These are phyloP conservation scores for Dryadula phaetusa DNA, from an alignment of 2,888 invertebrate species.

Conservation along the genomic window DNA sequence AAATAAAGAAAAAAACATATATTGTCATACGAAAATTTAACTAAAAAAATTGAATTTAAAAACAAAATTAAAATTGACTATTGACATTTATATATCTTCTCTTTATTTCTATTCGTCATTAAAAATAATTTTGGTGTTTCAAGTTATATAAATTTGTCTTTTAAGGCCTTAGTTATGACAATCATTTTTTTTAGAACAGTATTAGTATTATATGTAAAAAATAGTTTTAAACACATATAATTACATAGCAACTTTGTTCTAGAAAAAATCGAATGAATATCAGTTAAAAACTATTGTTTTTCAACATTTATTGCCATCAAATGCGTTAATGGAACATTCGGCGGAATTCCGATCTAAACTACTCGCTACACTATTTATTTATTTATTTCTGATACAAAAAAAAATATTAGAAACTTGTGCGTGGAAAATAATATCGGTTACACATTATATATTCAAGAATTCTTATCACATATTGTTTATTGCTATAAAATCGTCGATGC, in stretches of 20 bases:
- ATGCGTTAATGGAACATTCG: slow-evolving; percentile 22
- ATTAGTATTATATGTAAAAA: not conserved
- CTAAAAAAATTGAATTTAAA: slow-evolving; percentile 8
- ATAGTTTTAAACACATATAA: not conserved
- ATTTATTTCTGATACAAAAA: slow-evolving; percentile 36
- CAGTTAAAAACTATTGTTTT: slow-evolving; percentile 10
- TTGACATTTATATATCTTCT: slow-evolving; percentile 6
- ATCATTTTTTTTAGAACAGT: slow-evolving; percentile 8
- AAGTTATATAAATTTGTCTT: slow-evolving; percentile 20
- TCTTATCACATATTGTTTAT: slow-evolving; percentile 78
- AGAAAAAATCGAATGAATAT: slow-evolving; percentile 5
- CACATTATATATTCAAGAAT: slow-evolving; percentile 47
- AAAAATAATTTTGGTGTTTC: slow-evolving; percentile 25
- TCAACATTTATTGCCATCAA: slow-evolving; percentile 25
- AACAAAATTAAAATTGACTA: not conserved
- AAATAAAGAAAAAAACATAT: slow-evolving; percentile 29
- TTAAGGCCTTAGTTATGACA: slow-evolving; percentile 21
- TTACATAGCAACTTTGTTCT: slow-evolving; percentile 13
- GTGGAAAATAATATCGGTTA: slow-evolving; percentile 60
- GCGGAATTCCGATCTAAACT: slow-evolving; percentile 21
- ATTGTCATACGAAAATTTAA: slow-evolving; percentile 20
- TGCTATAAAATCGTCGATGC: slow-evolving; percentile 70
- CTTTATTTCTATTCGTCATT: slow-evolving; percentile 25
- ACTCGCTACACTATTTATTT: slow-evolving; percentile 24
- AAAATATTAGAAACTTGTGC: slow-evolving; percentile 60